A percentile compares a stretch with the other conserved stretches of the same genome.
These are phyloP conservation scores for Natrix natrix DNA, from an alignment of 2,797 vertebrate genomes.

Conservation along the genomic window DNA sequence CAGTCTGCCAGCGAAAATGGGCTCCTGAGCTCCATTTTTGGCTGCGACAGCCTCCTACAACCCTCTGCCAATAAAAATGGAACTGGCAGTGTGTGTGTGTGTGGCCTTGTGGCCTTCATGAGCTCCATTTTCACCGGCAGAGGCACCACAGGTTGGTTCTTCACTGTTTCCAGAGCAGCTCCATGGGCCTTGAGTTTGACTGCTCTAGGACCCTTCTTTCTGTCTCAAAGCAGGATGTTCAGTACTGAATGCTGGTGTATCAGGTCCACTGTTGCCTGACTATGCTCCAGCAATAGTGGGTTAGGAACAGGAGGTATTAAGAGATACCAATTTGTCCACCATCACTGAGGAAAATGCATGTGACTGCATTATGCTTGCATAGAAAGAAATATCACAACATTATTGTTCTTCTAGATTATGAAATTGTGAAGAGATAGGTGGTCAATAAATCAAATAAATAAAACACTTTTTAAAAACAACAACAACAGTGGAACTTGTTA, in stretches of 20 bases:
- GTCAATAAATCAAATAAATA: not conserved
- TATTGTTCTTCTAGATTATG: not conserved
- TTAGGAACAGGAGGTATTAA: not conserved
- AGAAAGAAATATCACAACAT: not conserved
- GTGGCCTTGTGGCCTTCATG: no score
- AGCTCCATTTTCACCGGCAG: no score
- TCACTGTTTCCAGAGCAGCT: no score
- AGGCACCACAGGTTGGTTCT: no score
- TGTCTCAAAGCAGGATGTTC: no score
- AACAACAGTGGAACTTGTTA: not conserved
- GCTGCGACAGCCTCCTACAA: no score
- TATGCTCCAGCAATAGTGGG: not conserved
- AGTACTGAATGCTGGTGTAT: no score
- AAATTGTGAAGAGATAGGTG: not conserved
- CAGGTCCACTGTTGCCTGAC: not conserved
- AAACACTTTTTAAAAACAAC: not conserved
- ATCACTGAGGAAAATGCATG: not conserved
- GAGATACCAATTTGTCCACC: not conserved
- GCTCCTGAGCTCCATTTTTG: no score
- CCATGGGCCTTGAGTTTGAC: no score
- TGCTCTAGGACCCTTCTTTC: not conserved
- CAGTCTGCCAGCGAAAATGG: no score
- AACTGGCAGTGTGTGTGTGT: no score
- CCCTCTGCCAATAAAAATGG: no score
- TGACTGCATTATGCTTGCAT: not conserved